A percentile compares a stretch with the other conserved stretches of the same genome.
Conservation (phyloP, 2,888 invertebrate genomes). For the Pyralis farinalis region DNA sequence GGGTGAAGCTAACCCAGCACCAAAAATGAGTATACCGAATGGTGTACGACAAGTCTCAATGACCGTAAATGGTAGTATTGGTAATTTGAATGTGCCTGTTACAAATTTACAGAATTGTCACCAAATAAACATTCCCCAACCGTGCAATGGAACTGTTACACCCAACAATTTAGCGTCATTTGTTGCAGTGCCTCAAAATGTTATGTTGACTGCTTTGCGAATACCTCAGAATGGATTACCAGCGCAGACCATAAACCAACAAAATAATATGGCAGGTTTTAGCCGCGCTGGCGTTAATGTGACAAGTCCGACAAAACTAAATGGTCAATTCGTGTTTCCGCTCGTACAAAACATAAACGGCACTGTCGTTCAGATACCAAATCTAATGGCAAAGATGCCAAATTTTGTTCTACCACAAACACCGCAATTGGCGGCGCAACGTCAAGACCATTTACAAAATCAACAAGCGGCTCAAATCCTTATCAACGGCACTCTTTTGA, state of each 20-base stretch:
- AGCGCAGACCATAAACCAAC: conserved; percentile 57
- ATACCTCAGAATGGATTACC: conserved; percentile 75
- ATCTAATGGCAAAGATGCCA: conserved; percentile 80
- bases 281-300: conserved; percentile 65
- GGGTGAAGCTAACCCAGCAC: conserved; percentile 56
- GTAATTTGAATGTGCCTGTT: conserved; percentile 61
- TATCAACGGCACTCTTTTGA: conserved; percentile 75
- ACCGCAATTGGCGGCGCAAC: conserved; percentile 51
- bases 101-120: conserved; percentile 68
- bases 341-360: conserved; percentile 81
- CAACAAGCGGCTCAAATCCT: conserved; percentile 71
- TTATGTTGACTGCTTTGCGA: conserved; percentile 79
- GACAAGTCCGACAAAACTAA: conserved; percentile 69
- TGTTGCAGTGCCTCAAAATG: conserved; percentile 74
- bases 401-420: conserved; percentile 73
- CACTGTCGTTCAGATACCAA: conserved; percentile 82
- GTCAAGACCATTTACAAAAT: conserved; percentile 65
- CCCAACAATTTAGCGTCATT: conserved; percentile 68
- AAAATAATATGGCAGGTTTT: conserved; percentile 59
- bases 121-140: conserved; percentile 63
- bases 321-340: conserved; percentile 80
- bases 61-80: conserved; percentile 57
- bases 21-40: conserved; percentile 67
- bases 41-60: conserved; percentile 63
- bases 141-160: conserved; percentile 60